These are phyloP conservation scores for Phaethon lepturus DNA, from an alignment of 2,113 vertebrate species.

Conservation along the genomic window DNA sequence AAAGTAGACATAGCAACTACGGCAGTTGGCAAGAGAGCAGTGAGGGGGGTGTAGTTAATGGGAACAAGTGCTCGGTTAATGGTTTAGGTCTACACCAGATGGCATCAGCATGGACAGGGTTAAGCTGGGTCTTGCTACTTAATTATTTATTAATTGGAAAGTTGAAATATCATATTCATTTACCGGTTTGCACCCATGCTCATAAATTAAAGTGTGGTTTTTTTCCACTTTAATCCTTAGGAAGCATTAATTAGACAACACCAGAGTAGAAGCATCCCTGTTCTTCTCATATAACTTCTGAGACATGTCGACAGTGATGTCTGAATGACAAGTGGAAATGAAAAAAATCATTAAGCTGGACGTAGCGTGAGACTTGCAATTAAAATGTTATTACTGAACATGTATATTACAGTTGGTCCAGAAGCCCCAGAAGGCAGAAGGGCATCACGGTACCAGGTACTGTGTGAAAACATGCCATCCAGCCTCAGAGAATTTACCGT, in stretches of 20 bases:
- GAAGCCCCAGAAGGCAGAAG: not conserved
- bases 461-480: not conserved
- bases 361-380: not conserved
- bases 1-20: not conserved
- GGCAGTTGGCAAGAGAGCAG: not conserved
- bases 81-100: not conserved
- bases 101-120: not conserved
- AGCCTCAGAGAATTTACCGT: not conserved
- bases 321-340: conserved; percentile 46
- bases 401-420: not conserved
- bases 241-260: conserved; percentile 39
- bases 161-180: not conserved
- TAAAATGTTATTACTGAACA: conserved; percentile 8
- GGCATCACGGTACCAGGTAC: not conserved
- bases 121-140: not conserved
- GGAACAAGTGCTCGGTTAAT: not conserved
- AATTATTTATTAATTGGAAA: not conserved
- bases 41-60: fast-evolving
- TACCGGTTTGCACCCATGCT: not conserved
- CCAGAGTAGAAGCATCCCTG: not conserved
- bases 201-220: not conserved
- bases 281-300: not conserved
- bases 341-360: conserved; percentile 27
- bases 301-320: not conserved
- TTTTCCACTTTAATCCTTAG: not conserved